phyloP scores from a whole-genome alignment of 2,888 invertebrate genomes.

The Drosophila neonasuta region DNA sequence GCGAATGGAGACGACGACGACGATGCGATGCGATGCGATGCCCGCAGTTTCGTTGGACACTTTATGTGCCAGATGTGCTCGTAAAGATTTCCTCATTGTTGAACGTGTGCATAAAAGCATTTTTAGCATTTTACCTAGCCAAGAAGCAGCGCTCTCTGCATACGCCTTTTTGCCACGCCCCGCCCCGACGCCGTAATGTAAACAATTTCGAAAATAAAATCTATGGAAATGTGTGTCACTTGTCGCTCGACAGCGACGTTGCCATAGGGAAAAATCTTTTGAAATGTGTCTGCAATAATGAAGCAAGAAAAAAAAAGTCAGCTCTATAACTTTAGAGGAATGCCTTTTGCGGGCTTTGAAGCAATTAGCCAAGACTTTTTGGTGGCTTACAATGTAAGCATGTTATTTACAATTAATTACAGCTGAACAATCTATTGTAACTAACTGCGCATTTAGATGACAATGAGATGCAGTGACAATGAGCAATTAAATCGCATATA shows the following conservation, averaged over 20 bases:
- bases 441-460: conserved; percentile 61
- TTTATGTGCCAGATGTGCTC: conserved; percentile 76
- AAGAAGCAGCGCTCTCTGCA: conserved; percentile 2
- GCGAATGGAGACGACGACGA: conserved; percentile 19
- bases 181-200: conserved; percentile 23
- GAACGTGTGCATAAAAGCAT: conserved; percentile 76
- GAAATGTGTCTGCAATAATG: conserved; percentile 36
- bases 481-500: conserved; percentile 60
- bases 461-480: conserved; percentile 58
- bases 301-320: conserved; percentile 22
- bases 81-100: conserved; percentile 77
- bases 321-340: conserved; percentile 30
- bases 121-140: conserved; percentile 60
- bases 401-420: conserved; percentile 3
- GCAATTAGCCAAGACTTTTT: conserved; percentile 21
- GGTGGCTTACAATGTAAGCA: neutral
- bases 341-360: neutral
- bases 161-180: conserved; percentile 10
- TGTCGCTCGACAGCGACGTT: conserved; percentile 36
- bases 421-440: neutral
- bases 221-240: conserved; percentile 66
- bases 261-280: conserved; percentile 37
- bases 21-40: conserved; percentile 2
- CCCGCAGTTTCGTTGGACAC: conserved; percentile 61
- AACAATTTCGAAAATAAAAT: conserved; percentile 63